These are phyloP conservation scores for Triops longicaudatus DNA, from an alignment of 1,140 invertebrate species.

Conservation along the genomic window DNA sequence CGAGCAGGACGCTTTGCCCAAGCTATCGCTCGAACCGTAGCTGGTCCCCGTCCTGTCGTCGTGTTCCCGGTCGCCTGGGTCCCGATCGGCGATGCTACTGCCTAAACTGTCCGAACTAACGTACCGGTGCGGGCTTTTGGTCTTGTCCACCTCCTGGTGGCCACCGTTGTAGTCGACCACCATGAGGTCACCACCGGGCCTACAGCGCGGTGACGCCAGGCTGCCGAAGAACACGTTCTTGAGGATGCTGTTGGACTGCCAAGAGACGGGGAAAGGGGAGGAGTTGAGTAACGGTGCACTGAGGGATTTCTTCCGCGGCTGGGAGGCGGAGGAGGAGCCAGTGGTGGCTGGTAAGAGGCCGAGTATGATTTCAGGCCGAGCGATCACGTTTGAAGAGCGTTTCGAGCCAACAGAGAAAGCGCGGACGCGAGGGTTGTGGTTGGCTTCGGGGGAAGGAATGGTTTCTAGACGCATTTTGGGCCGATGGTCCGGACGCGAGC, in stretches of 20 bases:
- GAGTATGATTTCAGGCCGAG: conserved; percentile 42
- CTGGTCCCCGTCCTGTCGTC: background rate
- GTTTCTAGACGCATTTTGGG: background rate
- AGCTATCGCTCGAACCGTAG: conserved; percentile 24
- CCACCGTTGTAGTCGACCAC: conserved; percentile 32
- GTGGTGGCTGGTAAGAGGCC: background rate
- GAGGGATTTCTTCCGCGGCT: conserved; percentile 44
- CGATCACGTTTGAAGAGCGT: conserved; percentile 34
- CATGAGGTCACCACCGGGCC: conserved; percentile 32
- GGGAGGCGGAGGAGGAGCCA: background rate
- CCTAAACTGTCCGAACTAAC: conserved; percentile 17
- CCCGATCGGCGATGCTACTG: background rate
- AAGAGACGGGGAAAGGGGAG: conserved; percentile 29
- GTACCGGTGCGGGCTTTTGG: conserved; percentile 15
- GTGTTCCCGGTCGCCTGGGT: conserved; percentile 2
- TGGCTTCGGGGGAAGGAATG: conserved; percentile 31
- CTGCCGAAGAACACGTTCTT: conserved; percentile 19
- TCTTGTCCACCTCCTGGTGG: background rate
- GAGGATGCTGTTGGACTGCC: conserved; percentile 27
- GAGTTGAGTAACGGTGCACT: conserved; percentile 46
- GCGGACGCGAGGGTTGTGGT: conserved; percentile 44
- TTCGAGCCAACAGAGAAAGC: conserved; percentile 59
- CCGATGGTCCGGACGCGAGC: conserved; percentile 56
- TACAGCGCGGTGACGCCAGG: background rate
- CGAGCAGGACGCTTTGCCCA: background rate